These are phyloP conservation scores for Norana najaformis DNA, from an alignment of 2,888 invertebrate genomes.

Conservation along the genomic window DNA sequence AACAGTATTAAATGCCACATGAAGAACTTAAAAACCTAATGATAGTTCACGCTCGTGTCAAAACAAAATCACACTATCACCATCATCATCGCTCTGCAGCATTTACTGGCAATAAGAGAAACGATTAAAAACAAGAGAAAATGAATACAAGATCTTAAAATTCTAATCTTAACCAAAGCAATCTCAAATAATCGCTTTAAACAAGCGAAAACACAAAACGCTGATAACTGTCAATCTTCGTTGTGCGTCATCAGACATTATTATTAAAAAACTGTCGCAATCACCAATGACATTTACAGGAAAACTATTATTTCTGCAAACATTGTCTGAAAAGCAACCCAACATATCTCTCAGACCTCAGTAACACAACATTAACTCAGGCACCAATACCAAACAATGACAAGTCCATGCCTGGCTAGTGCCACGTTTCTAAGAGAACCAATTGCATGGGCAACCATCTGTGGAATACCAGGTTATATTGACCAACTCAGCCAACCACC, in stretches of 20 bases:
- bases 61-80: background rate
- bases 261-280: background rate
- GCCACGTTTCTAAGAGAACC: background rate
- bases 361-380: background rate
- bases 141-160: background rate
- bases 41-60: background rate
- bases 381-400: background rate
- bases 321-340: background rate
- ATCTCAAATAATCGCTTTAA: background rate
- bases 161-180: background rate
- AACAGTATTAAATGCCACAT: background rate
- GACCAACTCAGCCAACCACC: too few relatives aligned
- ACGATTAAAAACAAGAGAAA: background rate
- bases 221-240: background rate
- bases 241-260: background rate
- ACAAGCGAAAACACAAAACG: background rate
- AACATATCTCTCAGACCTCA: background rate
- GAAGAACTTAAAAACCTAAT: background rate
- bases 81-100: background rate
- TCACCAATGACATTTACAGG: background rate
- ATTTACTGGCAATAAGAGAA: background rate
- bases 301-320: background rate
- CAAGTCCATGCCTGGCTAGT: background rate
- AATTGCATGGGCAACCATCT: background rate
- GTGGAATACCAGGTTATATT: background rate